Conservation (phyloP, 1,140 invertebrate species). For the Drosophila funebris region DNA sequence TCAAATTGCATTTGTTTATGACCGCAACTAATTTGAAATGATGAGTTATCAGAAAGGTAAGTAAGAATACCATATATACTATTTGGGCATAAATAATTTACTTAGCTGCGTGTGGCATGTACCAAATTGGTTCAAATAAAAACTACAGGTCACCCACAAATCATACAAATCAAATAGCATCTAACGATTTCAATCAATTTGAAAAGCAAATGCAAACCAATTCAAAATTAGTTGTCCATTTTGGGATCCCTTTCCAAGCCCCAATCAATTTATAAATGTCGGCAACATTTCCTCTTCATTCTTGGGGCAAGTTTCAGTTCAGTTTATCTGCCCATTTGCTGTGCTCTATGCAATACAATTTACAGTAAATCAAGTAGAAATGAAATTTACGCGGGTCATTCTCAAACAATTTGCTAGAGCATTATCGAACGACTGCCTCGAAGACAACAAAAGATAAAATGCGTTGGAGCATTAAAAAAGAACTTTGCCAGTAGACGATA, state of each 20-base stretch:
- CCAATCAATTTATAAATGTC: slow-evolving; percentile 57
- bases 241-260: background rate
- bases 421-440: slow-evolving; percentile 20
- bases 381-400: slow-evolving; percentile 77
- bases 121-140: slow-evolving; percentile 33
- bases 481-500: slow-evolving; percentile 24
- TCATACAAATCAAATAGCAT: slow-evolving; percentile 38
- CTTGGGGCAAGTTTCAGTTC: slow-evolving; percentile 24
- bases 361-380: slow-evolving; percentile 72
- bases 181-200: slow-evolving; percentile 22
- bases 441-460: slow-evolving; percentile 68
- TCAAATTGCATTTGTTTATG: slow-evolving; percentile 28
- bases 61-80: slow-evolving; percentile 39
- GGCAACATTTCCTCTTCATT: slow-evolving; percentile 36
- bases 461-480: slow-evolving; percentile 60
- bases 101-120: slow-evolving; percentile 44
- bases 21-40: slow-evolving; percentile 60
- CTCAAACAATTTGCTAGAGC: slow-evolving; percentile 73
- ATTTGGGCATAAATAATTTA: slow-evolving; percentile 8
- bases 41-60: slow-evolving; percentile 83
- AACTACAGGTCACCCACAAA: slow-evolving; percentile 26
- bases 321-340: slow-evolving; percentile 24
- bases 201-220: slow-evolving; percentile 28
- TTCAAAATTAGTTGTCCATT: slow-evolving; percentile 36
- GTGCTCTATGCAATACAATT: slow-evolving; percentile 61